Conservation (phyloP, 2,888 invertebrate genomes). For the Drosophila austrosaltans region DNA sequence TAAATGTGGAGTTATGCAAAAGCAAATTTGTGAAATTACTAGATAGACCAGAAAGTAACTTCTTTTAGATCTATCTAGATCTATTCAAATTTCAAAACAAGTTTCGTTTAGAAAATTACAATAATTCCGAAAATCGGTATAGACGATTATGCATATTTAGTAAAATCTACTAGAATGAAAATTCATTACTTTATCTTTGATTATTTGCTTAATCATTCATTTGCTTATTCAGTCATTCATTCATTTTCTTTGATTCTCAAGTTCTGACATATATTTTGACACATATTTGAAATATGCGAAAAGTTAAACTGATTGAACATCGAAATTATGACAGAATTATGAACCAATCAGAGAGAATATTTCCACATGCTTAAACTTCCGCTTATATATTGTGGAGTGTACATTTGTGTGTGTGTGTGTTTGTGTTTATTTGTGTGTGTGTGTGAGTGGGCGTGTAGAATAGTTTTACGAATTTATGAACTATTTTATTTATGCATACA, state of each 20-base stretch:
- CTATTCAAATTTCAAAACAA: no score
- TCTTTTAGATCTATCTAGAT: no score
- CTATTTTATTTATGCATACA: constrained; percentile 1
- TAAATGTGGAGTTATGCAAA: background rate
- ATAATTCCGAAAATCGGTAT: no score
- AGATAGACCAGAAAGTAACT: no score
- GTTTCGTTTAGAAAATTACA: no score
- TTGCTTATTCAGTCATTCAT: background rate
- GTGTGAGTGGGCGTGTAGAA: background rate
- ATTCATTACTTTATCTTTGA: background rate
- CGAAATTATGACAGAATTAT: background rate
- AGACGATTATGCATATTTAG: no score
- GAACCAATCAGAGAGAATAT: background rate
- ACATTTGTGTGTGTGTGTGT: no score
- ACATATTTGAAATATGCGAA: constrained; percentile 1
- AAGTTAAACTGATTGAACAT: background rate
- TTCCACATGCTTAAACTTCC: constrained; percentile 2
- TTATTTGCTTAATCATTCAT: background rate
- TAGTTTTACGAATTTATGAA: constrained; percentile 4
- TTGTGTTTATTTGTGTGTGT: no score
- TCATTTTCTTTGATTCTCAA: background rate
- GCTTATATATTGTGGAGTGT: background rate
- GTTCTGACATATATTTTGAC: constrained; percentile 1
- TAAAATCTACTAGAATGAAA: no score
- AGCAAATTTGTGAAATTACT: background rate